Evolutionary conservation across 2,113 vertebrate genomes (phyloP).

Genomic region (Falco punctatus): DNA sequence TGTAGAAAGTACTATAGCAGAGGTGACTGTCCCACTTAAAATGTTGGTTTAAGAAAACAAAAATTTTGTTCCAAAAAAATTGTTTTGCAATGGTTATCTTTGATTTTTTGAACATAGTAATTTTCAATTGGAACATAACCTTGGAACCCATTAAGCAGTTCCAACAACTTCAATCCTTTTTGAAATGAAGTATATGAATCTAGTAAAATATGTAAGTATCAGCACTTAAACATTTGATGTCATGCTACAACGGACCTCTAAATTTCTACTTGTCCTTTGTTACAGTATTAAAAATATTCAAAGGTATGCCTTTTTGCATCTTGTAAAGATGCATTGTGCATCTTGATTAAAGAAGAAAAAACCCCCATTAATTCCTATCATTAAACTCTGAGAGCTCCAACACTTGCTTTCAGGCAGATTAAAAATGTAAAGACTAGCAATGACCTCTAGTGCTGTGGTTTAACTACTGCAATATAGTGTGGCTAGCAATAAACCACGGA

Average conservation of each 20-base stretch:
- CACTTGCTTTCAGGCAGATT: background rate
- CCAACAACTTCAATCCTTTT: background rate
- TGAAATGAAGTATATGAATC: background rate
- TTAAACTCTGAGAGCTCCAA: background rate
- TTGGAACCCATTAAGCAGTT: background rate
- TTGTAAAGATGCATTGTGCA: background rate
- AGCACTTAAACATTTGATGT: background rate
- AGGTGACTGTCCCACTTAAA: background rate
- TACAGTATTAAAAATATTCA: background rate
- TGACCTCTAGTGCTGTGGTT: conserved; percentile 36
- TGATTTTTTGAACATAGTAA: background rate
- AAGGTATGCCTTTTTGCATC: background rate
- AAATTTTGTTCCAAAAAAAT: background rate
- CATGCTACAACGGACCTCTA: background rate
- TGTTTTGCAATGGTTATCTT: background rate
- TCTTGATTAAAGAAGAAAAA: background rate
- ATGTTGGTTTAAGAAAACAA: background rate
- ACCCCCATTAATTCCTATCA: background rate
- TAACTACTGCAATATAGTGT: background rate
- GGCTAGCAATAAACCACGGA: background rate
- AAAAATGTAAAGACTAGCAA: background rate
- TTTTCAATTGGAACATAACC: background rate
- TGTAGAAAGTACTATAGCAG: background rate
- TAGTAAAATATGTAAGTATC: background rate
- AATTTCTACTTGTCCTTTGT: background rate